Evolutionary conservation across 2,888 invertebrate species (phyloP), one percentile per base, ranked within the genome.

Genomic region (Tanypteryx hageni): DNA sequence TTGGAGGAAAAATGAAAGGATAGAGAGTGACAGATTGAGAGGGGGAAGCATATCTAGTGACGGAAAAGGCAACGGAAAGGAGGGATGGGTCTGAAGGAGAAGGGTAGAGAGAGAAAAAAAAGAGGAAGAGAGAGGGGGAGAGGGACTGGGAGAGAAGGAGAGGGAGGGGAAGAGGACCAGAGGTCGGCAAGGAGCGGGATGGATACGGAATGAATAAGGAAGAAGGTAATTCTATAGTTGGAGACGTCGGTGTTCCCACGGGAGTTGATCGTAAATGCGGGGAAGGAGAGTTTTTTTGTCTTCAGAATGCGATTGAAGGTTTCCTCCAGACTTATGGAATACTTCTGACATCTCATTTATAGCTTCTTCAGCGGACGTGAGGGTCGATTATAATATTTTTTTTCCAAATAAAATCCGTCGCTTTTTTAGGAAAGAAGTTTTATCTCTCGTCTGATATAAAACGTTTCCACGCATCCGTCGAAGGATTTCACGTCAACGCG

Each of bases 61-160:
- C 44, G 1, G 44, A 5, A 5, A 92, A 85, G 92, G 92, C 93
- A 44, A 5, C 93, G 92, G 92, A 93, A 93, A 92, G 93, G 92
- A 92, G 92, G 92, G 76, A 18, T 14, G 76, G 76, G 10, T 76
- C n/a, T 8, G 3, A 44, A 44, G 44, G 44, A 44, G 44, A 44
- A 44, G 44, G 44, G 44, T 44, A 44, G 44, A 44, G 44, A 44
- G 44, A 44, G 44, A 44, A 44, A 44, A n/a, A n/a, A 22, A 76
- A 9, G 57, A 18, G 84, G 22, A 16, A 11, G 58, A 18, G 84
- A 0, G 84, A 5, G 57, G 7, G 18, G n/a, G 18, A 18, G 68
- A 22, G 18, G 68, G 44, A n/a, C 11, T 85, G 92, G 92, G 92
- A 92, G 92, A 92, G 92, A 92, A 92, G 64, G 89, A 76, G 91